Evolutionary conservation across 2,888 invertebrate species (phyloP).

Genomic region (Protophormia terraenovae): DNA sequence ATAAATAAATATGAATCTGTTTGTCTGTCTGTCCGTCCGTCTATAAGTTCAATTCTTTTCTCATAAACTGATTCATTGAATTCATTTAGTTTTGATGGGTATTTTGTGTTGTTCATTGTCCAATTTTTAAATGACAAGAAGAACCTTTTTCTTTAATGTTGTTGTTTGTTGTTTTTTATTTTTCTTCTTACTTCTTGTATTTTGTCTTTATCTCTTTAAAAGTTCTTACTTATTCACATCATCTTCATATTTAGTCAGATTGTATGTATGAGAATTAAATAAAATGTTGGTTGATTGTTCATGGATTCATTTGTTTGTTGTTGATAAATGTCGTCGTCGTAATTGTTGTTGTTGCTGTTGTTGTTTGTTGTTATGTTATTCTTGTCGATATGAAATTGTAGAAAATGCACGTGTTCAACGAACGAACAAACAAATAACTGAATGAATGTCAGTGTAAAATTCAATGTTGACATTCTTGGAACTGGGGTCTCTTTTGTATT

Average conservation of each 20-base stretch:
- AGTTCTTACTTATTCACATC: background rate
- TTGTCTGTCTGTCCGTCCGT: background rate
- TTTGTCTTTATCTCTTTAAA: constrained; percentile 1
- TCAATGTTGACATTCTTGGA: constrained; percentile 79
- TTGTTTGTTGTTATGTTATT: background rate
- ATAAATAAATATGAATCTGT: constrained; percentile 34
- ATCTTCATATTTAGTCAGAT: background rate
- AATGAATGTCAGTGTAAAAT: constrained; percentile 71
- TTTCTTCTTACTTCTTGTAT: background rate
- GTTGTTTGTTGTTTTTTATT: background rate
- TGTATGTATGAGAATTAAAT: background rate
- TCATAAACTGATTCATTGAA: constrained; percentile 54
- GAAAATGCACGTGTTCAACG: constrained; percentile 77
- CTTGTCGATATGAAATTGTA: constrained; percentile 66
- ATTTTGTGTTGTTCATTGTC: background rate
- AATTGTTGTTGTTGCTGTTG: background rate
- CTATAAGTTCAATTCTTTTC: constrained; percentile 25
- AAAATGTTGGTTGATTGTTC: constrained; percentile 28
- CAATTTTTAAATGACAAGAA: constrained; percentile 41
- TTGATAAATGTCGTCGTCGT: background rate
- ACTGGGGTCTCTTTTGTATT: constrained; percentile 75
- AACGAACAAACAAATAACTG: constrained; percentile 51
- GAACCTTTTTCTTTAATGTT: background rate
- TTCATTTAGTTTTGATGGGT: constrained; percentile 34
- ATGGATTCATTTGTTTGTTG: constrained; percentile 16